phyloP scores from a whole-genome alignment of 2,888 invertebrate species.

The Dolichomitus sp. region DNA sequence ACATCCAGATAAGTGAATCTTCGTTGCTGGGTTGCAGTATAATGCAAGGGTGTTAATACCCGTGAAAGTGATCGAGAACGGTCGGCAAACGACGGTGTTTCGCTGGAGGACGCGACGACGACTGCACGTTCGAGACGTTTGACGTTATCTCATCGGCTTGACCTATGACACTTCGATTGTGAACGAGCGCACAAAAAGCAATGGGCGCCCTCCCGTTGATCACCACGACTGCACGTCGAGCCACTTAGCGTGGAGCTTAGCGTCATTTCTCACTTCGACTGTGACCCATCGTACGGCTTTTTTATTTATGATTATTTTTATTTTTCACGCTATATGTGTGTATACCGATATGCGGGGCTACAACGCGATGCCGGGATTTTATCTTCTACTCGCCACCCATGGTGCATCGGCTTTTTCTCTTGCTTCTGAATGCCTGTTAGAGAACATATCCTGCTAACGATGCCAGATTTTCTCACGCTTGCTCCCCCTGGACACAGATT shows the following conservation, averaged over 20 bases:
- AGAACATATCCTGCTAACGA: not conserved
- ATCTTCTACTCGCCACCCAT: not conserved
- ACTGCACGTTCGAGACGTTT: constrained; percentile 79
- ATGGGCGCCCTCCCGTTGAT: constrained; percentile 13
- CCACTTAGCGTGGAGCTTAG: constrained; percentile 11
- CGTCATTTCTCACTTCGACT: constrained; percentile 9
- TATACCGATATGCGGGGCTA: not conserved
- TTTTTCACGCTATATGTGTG: not conserved
- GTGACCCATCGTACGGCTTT: constrained; percentile 14
- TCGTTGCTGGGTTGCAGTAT: not conserved
- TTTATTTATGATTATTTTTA: constrained; percentile 19
- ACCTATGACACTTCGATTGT: constrained; percentile 81
- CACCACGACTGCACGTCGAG: constrained; percentile 13
- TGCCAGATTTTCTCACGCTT: not conserved
- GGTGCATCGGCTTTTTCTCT: constrained; percentile 2
- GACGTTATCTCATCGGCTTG: constrained; percentile 82
- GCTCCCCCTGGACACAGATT: not conserved
- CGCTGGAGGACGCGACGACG: constrained; percentile 78
- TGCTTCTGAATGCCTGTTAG: not conserved
- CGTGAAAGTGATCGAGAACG: constrained; percentile 8
- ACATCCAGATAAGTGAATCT: not conserved
- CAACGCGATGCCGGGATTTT: not conserved
- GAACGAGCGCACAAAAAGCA: constrained; percentile 36
- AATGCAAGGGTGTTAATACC: not conserved
- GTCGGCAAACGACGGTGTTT: constrained; percentile 67